These are phyloP conservation scores for Poeciliopsis turrubarensis DNA, from an alignment of 2,113 vertebrate genomes.

Conservation along the genomic window DNA sequence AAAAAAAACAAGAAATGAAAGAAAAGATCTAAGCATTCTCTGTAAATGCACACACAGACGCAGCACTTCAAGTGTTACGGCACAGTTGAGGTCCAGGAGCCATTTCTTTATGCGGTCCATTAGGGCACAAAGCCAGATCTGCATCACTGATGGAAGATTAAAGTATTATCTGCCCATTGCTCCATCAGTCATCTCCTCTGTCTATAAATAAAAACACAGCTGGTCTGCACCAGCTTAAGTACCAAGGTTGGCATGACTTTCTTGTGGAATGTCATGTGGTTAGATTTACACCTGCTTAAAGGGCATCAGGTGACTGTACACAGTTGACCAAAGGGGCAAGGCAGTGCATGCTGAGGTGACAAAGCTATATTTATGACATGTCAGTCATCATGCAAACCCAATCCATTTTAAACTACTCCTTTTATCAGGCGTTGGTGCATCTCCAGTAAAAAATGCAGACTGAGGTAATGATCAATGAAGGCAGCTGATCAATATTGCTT, in stretches of 20 bases:
- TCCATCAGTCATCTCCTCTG: constrained; percentile 3
- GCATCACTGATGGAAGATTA: constrained; percentile 10
- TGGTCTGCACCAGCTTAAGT: not conserved
- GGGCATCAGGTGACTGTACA: constrained; percentile 62
- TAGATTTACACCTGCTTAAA: constrained; percentile 49
- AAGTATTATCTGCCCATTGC: constrained; percentile 8
- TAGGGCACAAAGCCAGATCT: constrained; percentile 32
- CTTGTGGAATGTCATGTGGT: constrained; percentile 61
- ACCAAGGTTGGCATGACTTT: constrained; percentile 65
- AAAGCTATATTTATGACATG: constrained; percentile 71
- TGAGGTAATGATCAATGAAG: constrained; percentile 41
- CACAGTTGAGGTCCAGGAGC: constrained; percentile 9
- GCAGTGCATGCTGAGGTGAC: constrained; percentile 47
- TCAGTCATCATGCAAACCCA: constrained; percentile 41
- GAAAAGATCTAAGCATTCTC: constrained; percentile 66
- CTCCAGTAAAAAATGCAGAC: constrained; percentile 57
- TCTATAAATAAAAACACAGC: constrained; percentile 1
- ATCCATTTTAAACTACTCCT: constrained; percentile 49
- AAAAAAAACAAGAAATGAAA: not conserved
- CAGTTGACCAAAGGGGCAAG: constrained; percentile 37
- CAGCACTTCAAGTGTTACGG: constrained; percentile 41
- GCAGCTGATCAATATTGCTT: constrained; percentile 53
- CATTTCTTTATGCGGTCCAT: constrained; percentile 36
- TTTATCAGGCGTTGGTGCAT: constrained; percentile 38
- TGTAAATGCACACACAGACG: constrained; percentile 50